These are phyloP conservation scores for Parus major DNA, from an alignment of 2,113 vertebrate species.

Conservation along the genomic window DNA sequence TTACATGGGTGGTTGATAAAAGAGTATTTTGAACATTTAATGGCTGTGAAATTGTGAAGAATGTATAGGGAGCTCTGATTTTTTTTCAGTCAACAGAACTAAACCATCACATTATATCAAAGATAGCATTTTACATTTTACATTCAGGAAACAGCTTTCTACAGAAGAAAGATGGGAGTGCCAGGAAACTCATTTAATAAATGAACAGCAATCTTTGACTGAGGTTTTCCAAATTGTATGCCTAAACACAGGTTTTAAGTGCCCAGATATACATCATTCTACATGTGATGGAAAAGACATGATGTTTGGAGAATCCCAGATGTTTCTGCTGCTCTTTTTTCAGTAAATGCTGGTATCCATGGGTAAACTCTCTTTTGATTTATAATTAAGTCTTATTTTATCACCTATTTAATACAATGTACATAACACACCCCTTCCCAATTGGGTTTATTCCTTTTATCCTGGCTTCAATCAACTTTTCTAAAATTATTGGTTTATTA, in stretches of 20 bases:
- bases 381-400: neutral
- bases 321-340: neutral
- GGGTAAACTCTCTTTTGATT: neutral
- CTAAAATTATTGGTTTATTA: neutral
- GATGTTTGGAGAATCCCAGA: neutral
- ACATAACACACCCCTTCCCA: neutral
- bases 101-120: neutral
- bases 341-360: neutral
- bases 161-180: neutral
- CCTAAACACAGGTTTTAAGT: neutral
- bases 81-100: neutral
- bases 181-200: conserved; percentile 2
- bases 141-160: neutral
- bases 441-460: neutral
- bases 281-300: neutral
- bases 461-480: neutral
- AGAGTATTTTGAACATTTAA: neutral
- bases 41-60: neutral
- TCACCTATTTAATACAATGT: neutral
- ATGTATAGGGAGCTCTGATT: neutral
- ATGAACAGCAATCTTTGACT: neutral
- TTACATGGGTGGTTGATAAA: neutral
- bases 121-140: neutral
- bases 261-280: neutral
- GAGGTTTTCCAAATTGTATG: neutral